Evolutionary conservation across 1,140 invertebrate species (phyloP), one percentile per base, ranked within the genome.

Genomic region (Macrobrachium nipponense): DNA sequence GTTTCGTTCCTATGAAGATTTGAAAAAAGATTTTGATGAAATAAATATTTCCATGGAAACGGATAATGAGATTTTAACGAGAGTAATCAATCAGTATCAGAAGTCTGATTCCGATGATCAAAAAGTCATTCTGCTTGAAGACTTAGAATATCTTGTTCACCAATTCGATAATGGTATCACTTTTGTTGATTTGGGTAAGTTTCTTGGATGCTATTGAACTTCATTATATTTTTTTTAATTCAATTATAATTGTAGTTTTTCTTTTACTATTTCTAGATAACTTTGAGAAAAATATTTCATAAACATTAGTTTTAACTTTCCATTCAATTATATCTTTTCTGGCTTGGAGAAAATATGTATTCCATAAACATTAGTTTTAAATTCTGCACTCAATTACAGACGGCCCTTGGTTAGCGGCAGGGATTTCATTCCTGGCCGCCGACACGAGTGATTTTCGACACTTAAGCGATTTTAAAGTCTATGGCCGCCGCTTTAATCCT

Each of bases 181-280:
- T 51, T 86, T 86, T 80, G 77, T 80, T 73, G 83, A 86, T 64
- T 61, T 86, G 77, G 83, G 83, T 86, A 73, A 86, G 83, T 66
- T 18, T 80, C 12, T 60, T 62, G 18, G 18, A 0, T 80, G 36
- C 20, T 23, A 68, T 68, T 68, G 14, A 5, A 60, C n/a, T 59
- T 60, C 8, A 12, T 60, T 78, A 12, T 20, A 20, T 59, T 58
- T 77, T 15, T 76, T n/a, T 51, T 44, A 58, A 58, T 51, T n/a
- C 5, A 8, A n/a, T 27, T 72, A 0, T 27, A 36, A 36, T 36
- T 36, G 27, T 1, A 4, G 27, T 36, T 36, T 36, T 36, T 36
- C 4, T 36, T 36, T 36, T 36, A 36, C 27, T 36, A 36, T 36
- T 36, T 36, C 4, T 4, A 36, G 4, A 36, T 36, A 36, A 36